A percentile compares a stretch with the other conserved stretches of the same genome.
Conservation (phyloP, 2,113 vertebrate genomes). For the Oenanthe melanoleuca region DNA sequence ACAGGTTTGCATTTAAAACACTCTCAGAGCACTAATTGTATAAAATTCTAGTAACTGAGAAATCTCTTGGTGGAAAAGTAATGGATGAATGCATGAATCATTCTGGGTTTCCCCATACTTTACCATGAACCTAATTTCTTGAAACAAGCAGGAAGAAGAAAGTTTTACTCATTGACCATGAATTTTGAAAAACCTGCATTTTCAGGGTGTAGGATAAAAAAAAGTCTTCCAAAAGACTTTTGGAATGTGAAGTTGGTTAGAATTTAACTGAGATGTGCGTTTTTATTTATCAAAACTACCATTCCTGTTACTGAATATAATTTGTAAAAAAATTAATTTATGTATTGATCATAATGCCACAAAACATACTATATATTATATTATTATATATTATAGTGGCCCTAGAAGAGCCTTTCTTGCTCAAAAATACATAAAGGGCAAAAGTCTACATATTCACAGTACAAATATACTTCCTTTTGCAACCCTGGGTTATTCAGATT, state of each 20-base stretch:
- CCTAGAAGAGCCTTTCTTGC: not conserved
- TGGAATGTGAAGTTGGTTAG: not conserved
- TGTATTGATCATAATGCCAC: not conserved
- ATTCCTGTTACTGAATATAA: not conserved
- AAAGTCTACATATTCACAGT: not conserved
- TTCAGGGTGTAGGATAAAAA: not conserved
- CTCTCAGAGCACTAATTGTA: conserved; percentile 61
- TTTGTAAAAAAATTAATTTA: not conserved
- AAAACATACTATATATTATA: not conserved
- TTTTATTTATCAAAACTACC: not conserved
- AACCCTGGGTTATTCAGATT: not conserved
- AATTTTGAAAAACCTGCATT: not conserved
- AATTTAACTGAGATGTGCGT: not conserved
- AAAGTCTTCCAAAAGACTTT: not conserved
- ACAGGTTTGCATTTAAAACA: conserved; percentile 73
- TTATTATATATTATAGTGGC: not conserved
- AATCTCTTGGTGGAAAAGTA: conserved; percentile 49
- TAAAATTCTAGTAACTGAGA: conserved; percentile 66
- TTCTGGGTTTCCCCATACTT: not conserved
- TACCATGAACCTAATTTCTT: conserved; percentile 30
- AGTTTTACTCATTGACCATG: not conserved
- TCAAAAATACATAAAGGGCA: not conserved
- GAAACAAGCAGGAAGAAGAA: not conserved
- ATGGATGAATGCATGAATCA: conserved; percentile 2
- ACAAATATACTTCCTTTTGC: conserved; percentile 3